Evolutionary conservation across 2,888 invertebrate species (phyloP).

Genomic region (Tipula vernalis): DNA sequence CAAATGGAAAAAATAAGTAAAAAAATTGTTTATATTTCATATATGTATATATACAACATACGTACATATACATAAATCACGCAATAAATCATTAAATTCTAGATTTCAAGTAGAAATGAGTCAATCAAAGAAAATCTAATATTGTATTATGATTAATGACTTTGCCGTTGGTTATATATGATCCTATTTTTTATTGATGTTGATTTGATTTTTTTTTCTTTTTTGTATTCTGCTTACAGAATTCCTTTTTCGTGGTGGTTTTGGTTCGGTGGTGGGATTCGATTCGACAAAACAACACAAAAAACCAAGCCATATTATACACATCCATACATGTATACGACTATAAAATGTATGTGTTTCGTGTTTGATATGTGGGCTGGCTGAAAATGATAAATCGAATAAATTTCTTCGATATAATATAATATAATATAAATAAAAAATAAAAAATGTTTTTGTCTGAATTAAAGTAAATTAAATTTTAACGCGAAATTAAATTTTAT

Average conservation of each 20-base stretch:
- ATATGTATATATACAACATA: background rate
- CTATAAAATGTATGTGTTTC: background rate
- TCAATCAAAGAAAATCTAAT: constrained; percentile 4
- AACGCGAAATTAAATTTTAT: background rate
- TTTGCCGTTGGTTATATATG: background rate
- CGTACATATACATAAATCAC: background rate
- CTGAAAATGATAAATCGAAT: background rate
- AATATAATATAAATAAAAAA: too few relatives aligned
- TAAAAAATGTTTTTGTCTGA: background rate
- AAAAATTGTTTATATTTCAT: background rate
- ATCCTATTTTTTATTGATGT: background rate
- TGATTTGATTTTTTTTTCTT: background rate
- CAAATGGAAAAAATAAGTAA: background rate
- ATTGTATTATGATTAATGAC: background rate
- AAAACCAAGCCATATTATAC: background rate
- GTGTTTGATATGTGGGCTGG: background rate
- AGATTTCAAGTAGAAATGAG: background rate
- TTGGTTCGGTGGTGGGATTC: background rate
- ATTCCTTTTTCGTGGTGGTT: background rate
- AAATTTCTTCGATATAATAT: background rate
- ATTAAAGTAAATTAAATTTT: background rate
- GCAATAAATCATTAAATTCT: background rate
- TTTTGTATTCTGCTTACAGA: background rate
- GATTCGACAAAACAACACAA: background rate
- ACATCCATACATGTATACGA: too few relatives aligned